phyloP scores from a whole-genome alignment of 1,140 invertebrate genomes.

The Temnothorax longispinosus region DNA sequence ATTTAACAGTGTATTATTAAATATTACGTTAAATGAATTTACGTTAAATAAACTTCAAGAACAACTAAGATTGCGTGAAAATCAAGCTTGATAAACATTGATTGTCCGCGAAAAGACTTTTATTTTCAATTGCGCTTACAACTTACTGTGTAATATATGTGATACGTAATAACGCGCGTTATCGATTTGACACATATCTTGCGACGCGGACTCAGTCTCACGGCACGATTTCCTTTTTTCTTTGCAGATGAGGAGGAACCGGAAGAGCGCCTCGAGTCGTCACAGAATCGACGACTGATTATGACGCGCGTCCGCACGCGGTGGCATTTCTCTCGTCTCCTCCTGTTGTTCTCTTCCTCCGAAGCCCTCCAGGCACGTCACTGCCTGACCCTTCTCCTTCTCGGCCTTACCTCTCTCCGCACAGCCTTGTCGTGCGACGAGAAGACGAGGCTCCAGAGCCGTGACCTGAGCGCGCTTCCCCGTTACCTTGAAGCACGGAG shows the following conservation, averaged over 20 bases:
- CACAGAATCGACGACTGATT: constrained; percentile 82
- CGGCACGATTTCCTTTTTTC: constrained; percentile 25
- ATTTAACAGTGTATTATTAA: too few relatives aligned
- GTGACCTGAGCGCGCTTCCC: constrained; percentile 51
- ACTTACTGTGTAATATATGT: neutral
- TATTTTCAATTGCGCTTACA: neutral
- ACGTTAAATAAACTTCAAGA: too few relatives aligned
- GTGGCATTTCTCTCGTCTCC: constrained; percentile 79
- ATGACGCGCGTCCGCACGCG: constrained; percentile 80
- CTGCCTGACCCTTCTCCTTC: constrained; percentile 71
- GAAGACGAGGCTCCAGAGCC: constrained; percentile 58
- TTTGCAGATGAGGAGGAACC: constrained; percentile 79
- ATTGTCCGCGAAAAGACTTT: neutral
- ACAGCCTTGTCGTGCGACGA: constrained; percentile 68
- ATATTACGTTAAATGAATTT: too few relatives aligned
- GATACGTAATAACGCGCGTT: neutral
- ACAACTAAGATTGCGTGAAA: neutral
- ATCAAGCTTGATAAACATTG: neutral
- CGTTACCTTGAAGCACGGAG: constrained; percentile 21
- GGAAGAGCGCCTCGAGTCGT: constrained; percentile 77
- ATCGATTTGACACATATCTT: neutral
- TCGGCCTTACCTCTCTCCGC: constrained; percentile 63
- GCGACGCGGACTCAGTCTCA: neutral
- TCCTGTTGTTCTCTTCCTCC: constrained; percentile 78
- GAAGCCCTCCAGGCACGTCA: constrained; percentile 68